Percentiles rank a stretch among this genome's conserved stretches.
Evolutionary conservation across 92 coral and sea anemone species (phyloP).

Genomic region (Paramuricea clavata): DNA sequence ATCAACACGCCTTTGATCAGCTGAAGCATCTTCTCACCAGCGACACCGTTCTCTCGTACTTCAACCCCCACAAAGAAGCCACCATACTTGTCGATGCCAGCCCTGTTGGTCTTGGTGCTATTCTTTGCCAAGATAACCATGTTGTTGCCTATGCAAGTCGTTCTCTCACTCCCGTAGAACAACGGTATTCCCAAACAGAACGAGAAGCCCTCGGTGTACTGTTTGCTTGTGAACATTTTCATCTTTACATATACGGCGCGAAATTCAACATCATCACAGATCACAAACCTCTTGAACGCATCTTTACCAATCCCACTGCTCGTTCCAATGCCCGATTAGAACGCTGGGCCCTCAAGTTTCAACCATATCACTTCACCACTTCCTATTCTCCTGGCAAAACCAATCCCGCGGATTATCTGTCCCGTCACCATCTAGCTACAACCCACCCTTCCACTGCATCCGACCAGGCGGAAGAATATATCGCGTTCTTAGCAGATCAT

Average conservation of each 20-base stretch:
- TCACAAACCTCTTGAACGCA: slow-evolving; percentile 3
- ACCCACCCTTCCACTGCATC: neutral
- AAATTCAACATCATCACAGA: neutral
- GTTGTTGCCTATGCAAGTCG: neutral
- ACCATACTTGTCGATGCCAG: slow-evolving; percentile 12
- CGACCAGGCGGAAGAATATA: neutral
- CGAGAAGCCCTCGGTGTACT: neutral
- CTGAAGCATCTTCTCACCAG: slow-evolving; percentile 6
- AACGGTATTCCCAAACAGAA: neutral
- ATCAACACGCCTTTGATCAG: slow-evolving; percentile 19
- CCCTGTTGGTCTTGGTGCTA: slow-evolving; percentile 37
- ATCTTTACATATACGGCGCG: neutral
- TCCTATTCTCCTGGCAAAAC: too few species aligned
- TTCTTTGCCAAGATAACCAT: slow-evolving; percentile 6
- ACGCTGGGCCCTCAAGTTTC: neutral
- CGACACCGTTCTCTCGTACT: slow-evolving; percentile 13
- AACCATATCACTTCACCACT: neutral
- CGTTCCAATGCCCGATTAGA: neutral
- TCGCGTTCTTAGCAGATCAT: neutral
- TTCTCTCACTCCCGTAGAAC: neutral
- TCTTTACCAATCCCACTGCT: neutral
- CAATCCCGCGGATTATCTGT: neutral
- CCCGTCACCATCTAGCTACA: neutral
- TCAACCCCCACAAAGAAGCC: neutral
- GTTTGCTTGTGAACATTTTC: neutral